Evolutionary conservation across 2,888 invertebrate genomes (phyloP).

Genomic region (Frankliniella fusca): DNA sequence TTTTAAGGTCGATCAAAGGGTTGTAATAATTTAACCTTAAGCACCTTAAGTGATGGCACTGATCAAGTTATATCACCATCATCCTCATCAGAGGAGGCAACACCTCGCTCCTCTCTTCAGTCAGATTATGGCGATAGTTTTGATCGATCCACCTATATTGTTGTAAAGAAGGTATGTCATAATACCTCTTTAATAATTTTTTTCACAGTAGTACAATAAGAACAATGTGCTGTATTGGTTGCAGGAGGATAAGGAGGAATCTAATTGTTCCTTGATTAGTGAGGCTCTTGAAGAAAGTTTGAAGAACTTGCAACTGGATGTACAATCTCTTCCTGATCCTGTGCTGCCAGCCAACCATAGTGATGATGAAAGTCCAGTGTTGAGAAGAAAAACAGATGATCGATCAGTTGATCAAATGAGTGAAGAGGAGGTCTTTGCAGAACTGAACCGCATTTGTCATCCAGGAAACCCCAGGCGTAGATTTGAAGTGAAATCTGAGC

Average conservation of each 20-base stretch:
- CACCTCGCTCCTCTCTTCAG: slow-evolving; percentile 8
- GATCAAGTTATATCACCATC: not conserved
- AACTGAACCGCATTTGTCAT: slow-evolving; percentile 74
- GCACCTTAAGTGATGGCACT: not conserved
- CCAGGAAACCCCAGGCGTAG: slow-evolving; percentile 73
- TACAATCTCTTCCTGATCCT: not conserved
- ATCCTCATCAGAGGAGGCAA: slow-evolving; percentile 1
- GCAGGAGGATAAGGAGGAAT: not conserved
- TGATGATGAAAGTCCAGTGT: slow-evolving; percentile 55
- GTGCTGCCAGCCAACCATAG: slow-evolving; percentile 1
- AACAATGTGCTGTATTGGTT: not conserved
- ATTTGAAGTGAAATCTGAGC: slow-evolving; percentile 56
- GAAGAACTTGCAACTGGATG: slow-evolving; percentile 4
- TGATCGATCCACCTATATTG: not conserved
- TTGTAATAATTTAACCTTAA: not conserved
- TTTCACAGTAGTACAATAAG: too few relatives aligned
- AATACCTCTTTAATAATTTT: not conserved
- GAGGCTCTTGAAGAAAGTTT: slow-evolving; percentile 11
- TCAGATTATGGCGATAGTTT: not conserved
- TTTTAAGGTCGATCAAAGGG: not conserved
- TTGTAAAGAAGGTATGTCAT: not conserved
- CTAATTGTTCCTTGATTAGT: not conserved
- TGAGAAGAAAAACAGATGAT: slow-evolving; percentile 56
- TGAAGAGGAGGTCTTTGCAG: slow-evolving; percentile 72
- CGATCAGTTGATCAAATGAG: slow-evolving; percentile 54